Conservation (phyloP, 1,140 invertebrate genomes). For the Parasteatoda tepidariorum region DNA sequence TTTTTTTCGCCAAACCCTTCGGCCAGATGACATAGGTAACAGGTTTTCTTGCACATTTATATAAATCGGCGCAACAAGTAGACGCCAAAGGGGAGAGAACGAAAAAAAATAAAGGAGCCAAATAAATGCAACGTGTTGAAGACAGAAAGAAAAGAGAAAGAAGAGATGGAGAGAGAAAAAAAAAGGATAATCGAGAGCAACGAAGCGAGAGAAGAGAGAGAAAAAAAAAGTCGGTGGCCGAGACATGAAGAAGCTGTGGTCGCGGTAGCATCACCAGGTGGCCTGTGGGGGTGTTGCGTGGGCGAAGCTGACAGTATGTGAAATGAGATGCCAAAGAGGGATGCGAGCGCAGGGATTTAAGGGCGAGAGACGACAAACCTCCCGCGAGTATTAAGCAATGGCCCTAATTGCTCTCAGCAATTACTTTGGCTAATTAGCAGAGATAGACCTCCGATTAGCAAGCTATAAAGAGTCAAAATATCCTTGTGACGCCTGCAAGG, state of each 20-base stretch:
- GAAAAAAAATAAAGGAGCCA: background rate
- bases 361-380: conserved; percentile 20
- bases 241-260: background rate
- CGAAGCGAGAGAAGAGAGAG: background rate
- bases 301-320: conserved; percentile 13
- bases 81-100: background rate
- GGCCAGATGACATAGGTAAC: too few relatives aligned
- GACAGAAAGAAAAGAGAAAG: background rate
- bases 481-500: conserved; percentile 32
- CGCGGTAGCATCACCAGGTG: background rate
- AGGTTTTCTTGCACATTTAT: background rate
- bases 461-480: conserved; percentile 45
- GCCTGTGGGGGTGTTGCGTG: background rate
- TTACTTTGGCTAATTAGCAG: conserved; percentile 54
- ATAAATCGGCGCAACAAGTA: background rate
- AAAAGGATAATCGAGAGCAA: background rate
- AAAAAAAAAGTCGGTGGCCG: background rate
- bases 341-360: conserved; percentile 14
- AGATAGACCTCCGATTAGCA: conserved; percentile 41
- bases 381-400: conserved; percentile 44
- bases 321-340: conserved; percentile 3
- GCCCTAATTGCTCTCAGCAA: conserved; percentile 40
- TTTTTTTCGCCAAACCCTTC: too few relatives aligned
- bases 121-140: background rate
- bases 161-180: background rate